Conservation (phyloP, 2,888 invertebrate genomes). For the Eucera pruinosa region DNA sequence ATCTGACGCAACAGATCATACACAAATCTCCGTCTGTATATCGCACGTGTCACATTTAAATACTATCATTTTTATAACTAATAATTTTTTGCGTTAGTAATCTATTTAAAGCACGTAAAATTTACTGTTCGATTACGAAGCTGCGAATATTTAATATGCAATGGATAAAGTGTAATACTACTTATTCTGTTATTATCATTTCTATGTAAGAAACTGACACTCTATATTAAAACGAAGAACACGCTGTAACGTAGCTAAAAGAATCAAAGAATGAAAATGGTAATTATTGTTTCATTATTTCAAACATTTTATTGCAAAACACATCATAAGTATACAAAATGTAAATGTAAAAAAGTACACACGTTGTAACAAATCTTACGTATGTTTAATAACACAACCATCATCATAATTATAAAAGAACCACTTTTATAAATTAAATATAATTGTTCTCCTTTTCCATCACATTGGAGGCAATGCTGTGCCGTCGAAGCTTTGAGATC, state of each 20-base stretch:
- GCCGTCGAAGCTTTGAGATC: conserved; percentile 74
- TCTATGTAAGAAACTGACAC: neutral
- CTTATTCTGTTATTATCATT: neutral
- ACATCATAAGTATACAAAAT: conserved; percentile 46
- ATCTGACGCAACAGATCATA: conserved; percentile 56
- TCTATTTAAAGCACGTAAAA: neutral
- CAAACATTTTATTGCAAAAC: conserved; percentile 68
- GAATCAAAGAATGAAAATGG: neutral
- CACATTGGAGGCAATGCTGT: conserved; percentile 54
- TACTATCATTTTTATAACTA: conserved; percentile 10
- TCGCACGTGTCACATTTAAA: conserved; percentile 20
- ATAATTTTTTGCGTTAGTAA: neutral
- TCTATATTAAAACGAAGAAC: neutral
- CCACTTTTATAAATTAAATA: conserved; percentile 50
- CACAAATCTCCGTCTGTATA: conserved; percentile 32
- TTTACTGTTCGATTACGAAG: neutral
- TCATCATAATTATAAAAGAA: conserved; percentile 24
- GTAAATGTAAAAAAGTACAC: conserved; percentile 40
- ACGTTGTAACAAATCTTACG: conserved; percentile 24
- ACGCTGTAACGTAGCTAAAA: neutral
- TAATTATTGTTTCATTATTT: neutral
- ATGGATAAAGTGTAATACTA: neutral
- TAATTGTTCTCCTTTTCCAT: conserved; percentile 78
- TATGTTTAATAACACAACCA: conserved; percentile 27
- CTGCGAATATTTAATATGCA: neutral